Base-by-base conservation (phyloP, 2,113 vertebrate species). In the Grallaria varia region DNA sequence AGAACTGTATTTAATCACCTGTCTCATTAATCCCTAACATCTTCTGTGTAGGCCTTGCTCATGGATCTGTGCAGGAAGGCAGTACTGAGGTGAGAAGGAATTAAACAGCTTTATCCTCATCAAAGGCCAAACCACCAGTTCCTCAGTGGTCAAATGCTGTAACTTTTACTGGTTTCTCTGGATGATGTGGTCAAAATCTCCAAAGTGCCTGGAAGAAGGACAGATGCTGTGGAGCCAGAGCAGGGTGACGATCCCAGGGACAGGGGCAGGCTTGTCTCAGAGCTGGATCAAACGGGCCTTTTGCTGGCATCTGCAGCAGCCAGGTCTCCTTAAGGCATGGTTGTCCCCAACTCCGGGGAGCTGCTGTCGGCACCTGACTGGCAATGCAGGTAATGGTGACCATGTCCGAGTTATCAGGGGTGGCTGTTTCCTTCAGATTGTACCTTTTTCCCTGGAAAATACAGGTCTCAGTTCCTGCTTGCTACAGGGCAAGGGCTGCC, bases 1-100 rank as follows among this genome's bases (percentile, higher is more conserved):
- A 85, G 74, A 75, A 58, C 16, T 82, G 33, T 81, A 39, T 82
- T 96, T 95, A 90, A 93, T 84, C 94, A 86, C 59, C 89, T 88
- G 42, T 93, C 64, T 89, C 86, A 86, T 92, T 86, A 90, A 89
- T 86, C 63, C 82, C 63, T 39, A 53, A 30, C 40, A n/a, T 42
- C 66, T 45, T 24, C 19, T 55, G 79, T 59, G 63, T 50, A 5
- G 16, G 49, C 50, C 68, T 58, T 0, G 0, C 58, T 35, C 18
- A 73, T 0, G 0, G 78, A 71, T 72, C 45, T 63, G 47, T 40
- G 63, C 40, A 17, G 82, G 40, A 76, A 82, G 67, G 72, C 25
- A 44, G 13, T 0, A 2, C 55, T 77, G 71, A 77, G 53, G n/a
- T 39, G 45, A 50, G 80, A 71, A 90, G 59, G 39, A 58, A 85